Percentiles rank a stretch among this genome's conserved stretches.
phyloP scores from a whole-genome alignment of 2,797 vertebrate species.

The Paguma larvata region DNA sequence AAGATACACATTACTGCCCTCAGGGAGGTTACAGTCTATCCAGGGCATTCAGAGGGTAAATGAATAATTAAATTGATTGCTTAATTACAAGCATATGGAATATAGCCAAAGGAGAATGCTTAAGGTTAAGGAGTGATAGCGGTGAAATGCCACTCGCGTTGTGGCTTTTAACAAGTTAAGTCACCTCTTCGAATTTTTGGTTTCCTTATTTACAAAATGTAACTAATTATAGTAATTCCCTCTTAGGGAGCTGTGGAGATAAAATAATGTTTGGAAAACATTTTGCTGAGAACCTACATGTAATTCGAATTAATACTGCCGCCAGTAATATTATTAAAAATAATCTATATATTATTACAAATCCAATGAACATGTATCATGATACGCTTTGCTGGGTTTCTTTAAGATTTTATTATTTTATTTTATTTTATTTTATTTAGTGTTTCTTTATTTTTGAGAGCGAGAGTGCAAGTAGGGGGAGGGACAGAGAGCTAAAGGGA shows the following conservation, averaged over 20 bases:
- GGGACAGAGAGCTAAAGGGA: too few relatives aligned
- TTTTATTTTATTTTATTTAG: too few relatives aligned
- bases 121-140: not conserved
- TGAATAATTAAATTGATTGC: not conserved
- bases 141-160: not conserved
- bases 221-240: conserved; percentile 12
- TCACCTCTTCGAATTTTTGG: not conserved
- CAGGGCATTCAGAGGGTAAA: not conserved
- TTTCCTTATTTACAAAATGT: conserved; percentile 22
- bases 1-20: not conserved
- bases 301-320: not conserved
- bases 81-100: not conserved
- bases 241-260: not conserved
- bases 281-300: not conserved
- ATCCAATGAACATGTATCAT: not conserved
- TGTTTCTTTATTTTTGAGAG: too few relatives aligned
- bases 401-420: too few relatives aligned
- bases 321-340: not conserved
- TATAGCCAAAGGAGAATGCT: not conserved
- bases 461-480: too few relatives aligned
- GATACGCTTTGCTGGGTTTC: not conserved
- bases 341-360: not conserved
- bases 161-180: not conserved
- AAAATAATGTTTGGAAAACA: not conserved
- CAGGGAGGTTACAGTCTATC: not conserved